A percentile compares a stretch with the other conserved stretches of the same genome.
These are phyloP conservation scores for Lordiphosa mommai DNA, from an alignment of 1,140 invertebrate genomes.

Conservation along the genomic window DNA sequence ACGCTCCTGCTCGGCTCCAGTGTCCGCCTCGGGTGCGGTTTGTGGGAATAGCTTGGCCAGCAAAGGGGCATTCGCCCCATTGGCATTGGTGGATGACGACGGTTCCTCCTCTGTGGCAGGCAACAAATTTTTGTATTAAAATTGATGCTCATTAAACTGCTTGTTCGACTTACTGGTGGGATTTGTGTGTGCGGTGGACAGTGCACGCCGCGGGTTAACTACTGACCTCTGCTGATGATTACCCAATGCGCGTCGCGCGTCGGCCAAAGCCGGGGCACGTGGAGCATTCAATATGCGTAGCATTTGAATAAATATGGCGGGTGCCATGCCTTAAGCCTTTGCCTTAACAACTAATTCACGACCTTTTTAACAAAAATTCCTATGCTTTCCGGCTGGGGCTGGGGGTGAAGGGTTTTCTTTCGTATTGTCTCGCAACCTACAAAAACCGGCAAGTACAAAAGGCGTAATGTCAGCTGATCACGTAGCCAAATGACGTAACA, in stretches of 20 bases:
- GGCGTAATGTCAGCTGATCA: no score
- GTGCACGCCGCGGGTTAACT: neutral
- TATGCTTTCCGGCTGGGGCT: no score
- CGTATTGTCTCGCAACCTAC: no score
- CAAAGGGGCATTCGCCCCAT: constrained; percentile 17
- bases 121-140: neutral
- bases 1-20: constrained; percentile 54
- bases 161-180: neutral
- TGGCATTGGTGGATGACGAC: neutral
- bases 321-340: constrained; percentile 30
- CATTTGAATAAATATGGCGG: constrained; percentile 38
- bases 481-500: no score
- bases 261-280: constrained; percentile 28
- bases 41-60: constrained; percentile 77
- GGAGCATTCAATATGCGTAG: constrained; percentile 31
- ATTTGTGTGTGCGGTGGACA: constrained; percentile 9
- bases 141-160: neutral
- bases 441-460: no score
- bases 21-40: constrained; percentile 59
- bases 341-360: no score
- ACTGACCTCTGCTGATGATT: constrained; percentile 8
- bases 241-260: constrained; percentile 25
- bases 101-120: neutral
- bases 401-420: no score
- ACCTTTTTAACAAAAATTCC: no score